Evolutionary conservation across 1,140 invertebrate genomes (phyloP).

Genomic region (Octopus sinensis): DNA sequence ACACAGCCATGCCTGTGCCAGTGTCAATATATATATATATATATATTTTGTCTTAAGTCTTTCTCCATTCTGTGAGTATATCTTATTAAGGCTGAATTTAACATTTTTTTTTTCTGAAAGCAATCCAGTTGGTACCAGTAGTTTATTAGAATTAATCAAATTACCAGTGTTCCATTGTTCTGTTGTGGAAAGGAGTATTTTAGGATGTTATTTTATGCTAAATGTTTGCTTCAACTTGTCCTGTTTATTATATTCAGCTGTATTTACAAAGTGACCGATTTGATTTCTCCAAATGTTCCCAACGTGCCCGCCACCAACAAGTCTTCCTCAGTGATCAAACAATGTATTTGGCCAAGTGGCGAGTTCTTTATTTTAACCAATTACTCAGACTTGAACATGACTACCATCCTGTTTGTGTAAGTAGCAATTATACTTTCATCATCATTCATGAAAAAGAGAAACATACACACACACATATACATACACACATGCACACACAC

Average conservation of each 20-base stretch:
- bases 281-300: constrained; percentile 42
- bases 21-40: background rate
- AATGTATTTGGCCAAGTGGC: constrained; percentile 48
- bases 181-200: background rate
- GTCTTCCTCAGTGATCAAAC: constrained; percentile 41
- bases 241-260: constrained; percentile 31
- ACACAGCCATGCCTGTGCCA: too few species aligned
- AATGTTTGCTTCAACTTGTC: too few species aligned
- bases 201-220: constrained; percentile 15
- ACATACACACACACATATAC: too few species aligned
- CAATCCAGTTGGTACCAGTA: background rate
- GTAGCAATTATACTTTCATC: constrained; percentile 9
- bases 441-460: too few species aligned
- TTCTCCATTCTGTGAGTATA: background rate
- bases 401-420: constrained; percentile 50
- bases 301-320: constrained; percentile 49
- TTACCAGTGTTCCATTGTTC: background rate
- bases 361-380: constrained; percentile 48
- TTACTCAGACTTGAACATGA: constrained; percentile 54
- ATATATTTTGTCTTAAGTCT: background rate
- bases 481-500: too few species aligned
- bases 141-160: background rate
- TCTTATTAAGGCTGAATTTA: background rate
- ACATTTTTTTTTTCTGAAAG: background rate
- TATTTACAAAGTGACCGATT: constrained; percentile 47